Conservation (phyloP, 2,888 invertebrate genomes). For the Tiliacea aurago region DNA sequence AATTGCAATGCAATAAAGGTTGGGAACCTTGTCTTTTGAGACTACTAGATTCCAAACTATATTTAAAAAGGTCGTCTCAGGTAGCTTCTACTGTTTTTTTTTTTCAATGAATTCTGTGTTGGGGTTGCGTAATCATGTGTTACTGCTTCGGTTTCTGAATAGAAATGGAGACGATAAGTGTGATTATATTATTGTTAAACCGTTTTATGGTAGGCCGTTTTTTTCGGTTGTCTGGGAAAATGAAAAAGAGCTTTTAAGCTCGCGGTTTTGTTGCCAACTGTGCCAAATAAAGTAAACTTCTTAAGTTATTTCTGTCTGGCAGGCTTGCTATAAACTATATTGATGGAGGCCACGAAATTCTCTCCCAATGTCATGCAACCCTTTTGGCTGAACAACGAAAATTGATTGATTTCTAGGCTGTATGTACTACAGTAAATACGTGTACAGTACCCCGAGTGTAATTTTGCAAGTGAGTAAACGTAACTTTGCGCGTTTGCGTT, state of each 20-base stretch:
- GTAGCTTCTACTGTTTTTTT: slow-evolving; percentile 54
- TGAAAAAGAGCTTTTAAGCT: slow-evolving; percentile 14
- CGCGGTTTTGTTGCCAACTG: slow-evolving; percentile 37
- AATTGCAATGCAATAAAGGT: slow-evolving; percentile 81
- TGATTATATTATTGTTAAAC: slow-evolving; percentile 44
- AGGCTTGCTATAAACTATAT: slow-evolving; percentile 22
- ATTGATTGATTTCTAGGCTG: background rate
- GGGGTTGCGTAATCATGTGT: slow-evolving; percentile 45
- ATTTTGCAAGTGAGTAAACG: too few relatives aligned
- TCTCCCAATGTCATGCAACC: slow-evolving; percentile 9
- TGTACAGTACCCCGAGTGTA: too few relatives aligned
- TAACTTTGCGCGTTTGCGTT: too few relatives aligned
- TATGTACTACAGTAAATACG: background rate
- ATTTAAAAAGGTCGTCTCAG: slow-evolving; percentile 67
- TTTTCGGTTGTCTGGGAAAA: slow-evolving; percentile 21
- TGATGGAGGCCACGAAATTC: background rate
- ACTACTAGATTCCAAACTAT: slow-evolving; percentile 62
- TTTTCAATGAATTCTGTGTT: slow-evolving; percentile 62
- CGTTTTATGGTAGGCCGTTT: slow-evolving; percentile 22
- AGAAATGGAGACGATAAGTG: slow-evolving; percentile 47
- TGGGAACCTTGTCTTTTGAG: slow-evolving; percentile 68
- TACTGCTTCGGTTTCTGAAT: slow-evolving; percentile 40
- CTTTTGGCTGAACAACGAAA: background rate
- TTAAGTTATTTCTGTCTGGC: slow-evolving; percentile 22
- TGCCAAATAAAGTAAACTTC: slow-evolving; percentile 35